Conservation (phyloP, 2,888 invertebrate species). For the Augochlorella aurata region DNA sequence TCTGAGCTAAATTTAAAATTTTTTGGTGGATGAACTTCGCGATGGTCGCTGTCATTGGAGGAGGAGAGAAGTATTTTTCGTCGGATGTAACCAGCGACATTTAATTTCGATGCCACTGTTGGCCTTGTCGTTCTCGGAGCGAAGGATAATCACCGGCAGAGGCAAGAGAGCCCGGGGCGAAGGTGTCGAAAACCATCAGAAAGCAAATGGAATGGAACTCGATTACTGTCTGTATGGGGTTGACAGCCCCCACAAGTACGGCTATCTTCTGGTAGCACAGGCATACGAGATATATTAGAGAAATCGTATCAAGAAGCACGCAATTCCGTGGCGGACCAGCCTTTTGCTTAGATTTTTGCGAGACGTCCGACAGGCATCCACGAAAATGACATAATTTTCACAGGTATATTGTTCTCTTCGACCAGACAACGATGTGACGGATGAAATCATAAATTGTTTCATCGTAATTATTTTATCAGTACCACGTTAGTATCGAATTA, state of each 20-base stretch:
- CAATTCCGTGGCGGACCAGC: constrained; percentile 13
- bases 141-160: constrained; percentile 16
- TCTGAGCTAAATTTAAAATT: too few species aligned
- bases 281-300: constrained; percentile 29
- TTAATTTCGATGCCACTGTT: constrained; percentile 14
- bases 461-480: too few species aligned
- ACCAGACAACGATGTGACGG: too few species aligned
- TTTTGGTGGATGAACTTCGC: too few species aligned
- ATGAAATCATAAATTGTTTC: too few species aligned
- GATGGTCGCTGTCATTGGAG: too few species aligned
- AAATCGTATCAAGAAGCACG: constrained; percentile 27
- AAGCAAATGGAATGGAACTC: constrained; percentile 42
- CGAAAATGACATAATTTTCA: background rate
- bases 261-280: background rate
- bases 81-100: background rate
- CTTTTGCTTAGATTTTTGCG: background rate
- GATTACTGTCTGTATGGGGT: constrained; percentile 42
- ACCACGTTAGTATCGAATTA: too few species aligned
- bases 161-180: background rate
- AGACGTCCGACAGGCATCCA: background rate
- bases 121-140: background rate
- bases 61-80: background rate
- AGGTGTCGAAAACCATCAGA: constrained; percentile 32
- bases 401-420: background rate
- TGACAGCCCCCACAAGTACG: constrained; percentile 34